A percentile compares a stretch with the other conserved stretches of the same genome.
Evolutionary conservation across 2,797 vertebrate genomes (phyloP).

Genomic region (Phataginus tricuspis): DNA sequence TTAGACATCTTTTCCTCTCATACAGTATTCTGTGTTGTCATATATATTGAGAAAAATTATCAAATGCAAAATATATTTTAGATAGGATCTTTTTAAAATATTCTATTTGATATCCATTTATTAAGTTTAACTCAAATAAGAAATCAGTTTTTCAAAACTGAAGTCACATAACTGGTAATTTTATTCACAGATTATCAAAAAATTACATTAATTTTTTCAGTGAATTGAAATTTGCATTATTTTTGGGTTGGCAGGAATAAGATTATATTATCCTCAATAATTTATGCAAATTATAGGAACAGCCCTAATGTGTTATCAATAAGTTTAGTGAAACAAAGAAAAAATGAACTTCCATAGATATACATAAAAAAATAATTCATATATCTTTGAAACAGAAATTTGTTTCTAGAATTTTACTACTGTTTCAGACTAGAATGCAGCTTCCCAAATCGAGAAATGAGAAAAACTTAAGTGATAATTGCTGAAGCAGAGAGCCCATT

Average conservation of each 20-base stretch:
- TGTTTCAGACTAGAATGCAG: constrained; percentile 18
- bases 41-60: not conserved
- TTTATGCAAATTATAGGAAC: not conserved
- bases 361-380: not conserved
- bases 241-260: not conserved
- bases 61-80: not conserved
- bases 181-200: not conserved
- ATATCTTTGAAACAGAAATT: not conserved
- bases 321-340: not conserved
- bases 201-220: not conserved
- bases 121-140: not conserved
- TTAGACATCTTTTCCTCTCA: not conserved
- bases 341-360: not conserved
- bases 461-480: constrained; percentile 57
- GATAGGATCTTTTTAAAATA: not conserved
- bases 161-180: not conserved
- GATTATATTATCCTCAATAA: not conserved
- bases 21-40: not conserved
- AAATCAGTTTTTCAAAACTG: not conserved
- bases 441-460: constrained; percentile 23
- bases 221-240: not conserved
- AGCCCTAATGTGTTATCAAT: not conserved
- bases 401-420: constrained; percentile 2
- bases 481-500: constrained; percentile 54
- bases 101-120: not conserved